Percentiles rank a stretch among this genome's conserved stretches.
These are phyloP conservation scores for Tortricodes alternella DNA, from an alignment of 2,888 invertebrate species.

Conservation along the genomic window DNA sequence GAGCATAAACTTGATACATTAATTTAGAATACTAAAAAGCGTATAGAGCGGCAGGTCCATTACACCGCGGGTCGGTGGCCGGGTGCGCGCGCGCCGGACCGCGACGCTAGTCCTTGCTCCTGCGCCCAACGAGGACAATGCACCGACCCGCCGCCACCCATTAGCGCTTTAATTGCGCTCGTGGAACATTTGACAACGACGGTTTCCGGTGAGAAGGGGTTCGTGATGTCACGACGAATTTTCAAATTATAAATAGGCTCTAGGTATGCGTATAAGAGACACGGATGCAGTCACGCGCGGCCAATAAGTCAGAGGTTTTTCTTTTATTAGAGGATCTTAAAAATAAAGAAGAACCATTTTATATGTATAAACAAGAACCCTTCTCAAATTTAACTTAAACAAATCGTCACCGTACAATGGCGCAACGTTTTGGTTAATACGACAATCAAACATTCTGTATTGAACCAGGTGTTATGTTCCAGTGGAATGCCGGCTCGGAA, in stretches of 20 bases:
- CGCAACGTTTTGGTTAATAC: slow-evolving; percentile 20
- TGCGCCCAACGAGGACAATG: slow-evolving; percentile 57
- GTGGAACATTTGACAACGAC: neutral
- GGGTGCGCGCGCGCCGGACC: slow-evolving; percentile 59
- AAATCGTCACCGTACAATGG: slow-evolving; percentile 20
- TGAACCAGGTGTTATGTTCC: slow-evolving; percentile 28
- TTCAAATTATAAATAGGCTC: neutral
- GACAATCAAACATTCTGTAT: slow-evolving; percentile 24
- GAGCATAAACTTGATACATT: no score
- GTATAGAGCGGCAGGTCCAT: slow-evolving; percentile 35
- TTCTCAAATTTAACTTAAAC: slow-evolving; percentile 24
- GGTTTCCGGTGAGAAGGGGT: neutral
- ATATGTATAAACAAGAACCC: slow-evolving; percentile 1
- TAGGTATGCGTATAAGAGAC: neutral
- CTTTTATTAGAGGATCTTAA: no score
- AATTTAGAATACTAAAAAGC: no score
- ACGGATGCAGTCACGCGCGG: slow-evolving; percentile 5
- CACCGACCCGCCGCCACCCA: slow-evolving; percentile 45
- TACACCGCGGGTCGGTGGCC: slow-evolving; percentile 57
- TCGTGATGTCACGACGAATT: neutral
- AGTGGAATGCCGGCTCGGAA: slow-evolving; percentile 21
- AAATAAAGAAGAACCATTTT: no score
- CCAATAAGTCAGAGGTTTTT: neutral
- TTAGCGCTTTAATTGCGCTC: slow-evolving; percentile 25
- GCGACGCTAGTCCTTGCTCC: slow-evolving; percentile 63